Conservation (phyloP, 2,797 vertebrate genomes). For the Simalia tracyae region DNA sequence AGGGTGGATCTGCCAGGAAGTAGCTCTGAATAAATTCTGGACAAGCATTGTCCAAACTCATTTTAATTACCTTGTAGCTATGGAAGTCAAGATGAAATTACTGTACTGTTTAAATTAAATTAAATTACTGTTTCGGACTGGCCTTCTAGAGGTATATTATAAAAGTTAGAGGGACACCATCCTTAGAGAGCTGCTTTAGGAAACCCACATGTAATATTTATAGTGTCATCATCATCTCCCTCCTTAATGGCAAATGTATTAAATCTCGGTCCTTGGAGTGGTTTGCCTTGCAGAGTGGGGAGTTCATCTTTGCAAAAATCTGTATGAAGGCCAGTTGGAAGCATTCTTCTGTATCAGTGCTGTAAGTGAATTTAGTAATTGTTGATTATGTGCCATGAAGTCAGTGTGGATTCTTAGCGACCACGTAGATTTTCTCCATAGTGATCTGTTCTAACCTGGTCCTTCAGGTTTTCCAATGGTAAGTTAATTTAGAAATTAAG, state of each 20-base stretch:
- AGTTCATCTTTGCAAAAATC: neutral
- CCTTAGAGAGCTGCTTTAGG: neutral
- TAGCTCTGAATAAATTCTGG: neutral
- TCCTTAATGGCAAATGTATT: neutral
- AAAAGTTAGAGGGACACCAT: neutral
- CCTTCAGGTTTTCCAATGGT: neutral
- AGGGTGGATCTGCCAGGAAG: neutral
- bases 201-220: neutral
- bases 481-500: neutral
- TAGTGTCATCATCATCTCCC: neutral
- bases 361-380: neutral
- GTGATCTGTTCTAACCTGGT: neutral
- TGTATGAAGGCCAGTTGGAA: neutral
- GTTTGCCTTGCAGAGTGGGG: neutral
- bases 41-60: neutral
- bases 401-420: neutral
- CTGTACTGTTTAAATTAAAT: neutral
- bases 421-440: neutral
- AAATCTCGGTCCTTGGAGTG: neutral
- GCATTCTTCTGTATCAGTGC: neutral
- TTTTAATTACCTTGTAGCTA: neutral
- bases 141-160: neutral
- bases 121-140: neutral
- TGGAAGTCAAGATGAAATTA: neutral
- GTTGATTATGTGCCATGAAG: neutral